Evolutionary conservation across 2,797 vertebrate species (phyloP).

Genomic region (Cygnus olor): DNA sequence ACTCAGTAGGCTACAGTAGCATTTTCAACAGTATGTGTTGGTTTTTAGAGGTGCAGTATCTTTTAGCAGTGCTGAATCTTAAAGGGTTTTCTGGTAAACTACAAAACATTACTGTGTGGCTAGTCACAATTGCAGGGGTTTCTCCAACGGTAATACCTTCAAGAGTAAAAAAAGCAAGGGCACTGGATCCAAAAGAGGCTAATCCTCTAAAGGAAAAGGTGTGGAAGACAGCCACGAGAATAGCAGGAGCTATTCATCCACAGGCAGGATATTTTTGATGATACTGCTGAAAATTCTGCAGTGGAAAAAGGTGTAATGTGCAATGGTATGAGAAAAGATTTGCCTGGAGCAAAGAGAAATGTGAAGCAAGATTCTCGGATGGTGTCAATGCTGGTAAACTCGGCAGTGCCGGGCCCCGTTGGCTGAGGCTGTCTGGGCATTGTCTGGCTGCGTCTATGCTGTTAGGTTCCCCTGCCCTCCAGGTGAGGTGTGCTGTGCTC

Average conservation of each 20-base stretch:
- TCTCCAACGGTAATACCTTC: background rate
- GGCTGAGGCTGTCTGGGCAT: background rate
- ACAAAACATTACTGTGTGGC: background rate
- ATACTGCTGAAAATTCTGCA: background rate
- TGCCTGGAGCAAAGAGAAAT: background rate
- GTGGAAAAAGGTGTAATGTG: background rate
- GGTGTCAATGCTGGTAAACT: background rate
- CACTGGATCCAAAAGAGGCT: background rate
- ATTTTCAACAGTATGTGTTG: background rate
- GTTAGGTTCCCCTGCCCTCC: background rate
- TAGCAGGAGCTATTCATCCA: background rate
- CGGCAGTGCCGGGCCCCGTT: accelerated
- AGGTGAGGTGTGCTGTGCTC: background rate
- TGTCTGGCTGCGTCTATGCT: accelerated
- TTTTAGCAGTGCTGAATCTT: background rate
- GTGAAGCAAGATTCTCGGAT: background rate
- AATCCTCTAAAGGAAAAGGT: background rate
- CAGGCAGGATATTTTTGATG: background rate
- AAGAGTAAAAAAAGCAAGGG: background rate
- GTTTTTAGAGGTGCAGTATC: background rate
- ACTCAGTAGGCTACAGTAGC: background rate
- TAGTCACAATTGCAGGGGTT: background rate
- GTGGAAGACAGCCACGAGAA: background rate
- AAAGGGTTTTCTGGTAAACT: background rate
- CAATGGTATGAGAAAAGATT: background rate